Evolutionary conservation across 2,888 invertebrate species (phyloP).

Genomic region (Strigamia transsilvanica): DNA sequence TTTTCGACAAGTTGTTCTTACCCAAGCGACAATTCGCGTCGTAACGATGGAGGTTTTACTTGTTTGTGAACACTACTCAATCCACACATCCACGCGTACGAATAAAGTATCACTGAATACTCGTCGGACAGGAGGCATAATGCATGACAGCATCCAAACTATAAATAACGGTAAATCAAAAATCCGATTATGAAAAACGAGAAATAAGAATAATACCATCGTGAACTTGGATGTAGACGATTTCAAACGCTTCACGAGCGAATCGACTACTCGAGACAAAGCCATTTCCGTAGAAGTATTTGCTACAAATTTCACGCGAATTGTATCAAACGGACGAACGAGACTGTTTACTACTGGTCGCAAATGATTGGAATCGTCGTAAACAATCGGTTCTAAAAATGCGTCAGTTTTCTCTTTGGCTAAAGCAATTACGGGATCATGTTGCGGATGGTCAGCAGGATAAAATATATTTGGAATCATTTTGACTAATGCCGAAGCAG

Average conservation of each 20-base stretch:
- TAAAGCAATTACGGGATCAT: conserved; percentile 69
- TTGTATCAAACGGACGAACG: conserved; percentile 63
- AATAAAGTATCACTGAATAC: conserved; percentile 75
- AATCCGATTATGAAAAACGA: not conserved
- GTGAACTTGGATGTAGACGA: conserved; percentile 74
- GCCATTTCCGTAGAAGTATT: conserved; percentile 66
- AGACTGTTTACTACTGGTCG: conserved; percentile 68
- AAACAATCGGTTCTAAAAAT: conserved; percentile 62
- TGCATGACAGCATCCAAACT: conserved; percentile 75
- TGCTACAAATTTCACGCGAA: conserved; percentile 55
- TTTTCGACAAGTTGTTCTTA: not conserved
- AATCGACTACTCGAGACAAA: conserved; percentile 69
- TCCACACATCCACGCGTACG: conserved; percentile 73
- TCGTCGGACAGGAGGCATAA: conserved; percentile 72
- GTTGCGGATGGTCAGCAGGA: conserved; percentile 66
- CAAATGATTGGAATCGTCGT: conserved; percentile 62
- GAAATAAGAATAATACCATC: conserved; percentile 68
- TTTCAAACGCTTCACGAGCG: conserved; percentile 69
- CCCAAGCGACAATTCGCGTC: conserved; percentile 12
- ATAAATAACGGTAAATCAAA: conserved; percentile 58
- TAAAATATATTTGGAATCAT: conserved; percentile 64
- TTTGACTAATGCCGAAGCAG: conserved; percentile 72
- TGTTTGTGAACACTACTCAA: conserved; percentile 54
- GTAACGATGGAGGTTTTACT: not conserved
- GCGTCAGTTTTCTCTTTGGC: conserved; percentile 64